These are phyloP conservation scores for Osmerus mordax DNA, from an alignment of 2,113 vertebrate genomes.

Conservation along the genomic window DNA sequence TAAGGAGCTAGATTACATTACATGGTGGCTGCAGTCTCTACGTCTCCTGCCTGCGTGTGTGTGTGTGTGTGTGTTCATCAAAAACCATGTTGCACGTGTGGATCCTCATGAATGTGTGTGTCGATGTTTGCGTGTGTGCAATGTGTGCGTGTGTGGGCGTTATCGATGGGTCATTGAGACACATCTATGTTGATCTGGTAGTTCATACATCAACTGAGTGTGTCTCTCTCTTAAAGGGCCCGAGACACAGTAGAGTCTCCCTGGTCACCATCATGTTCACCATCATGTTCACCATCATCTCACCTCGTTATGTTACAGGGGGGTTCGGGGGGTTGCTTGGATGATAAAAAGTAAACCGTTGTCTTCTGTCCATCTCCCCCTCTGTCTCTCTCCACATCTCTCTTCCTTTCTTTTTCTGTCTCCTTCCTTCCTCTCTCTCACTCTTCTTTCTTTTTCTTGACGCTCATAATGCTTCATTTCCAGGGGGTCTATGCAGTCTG, in stretches of 20 bases:
- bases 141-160: neutral
- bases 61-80: neutral
- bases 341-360: too few relatives aligned
- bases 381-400: neutral
- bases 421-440: neutral
- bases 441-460: neutral
- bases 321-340: too few relatives aligned
- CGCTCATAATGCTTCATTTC: neutral
- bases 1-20: conserved; percentile 60
- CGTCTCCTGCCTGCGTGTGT: conserved; percentile 35
- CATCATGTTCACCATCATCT: too few relatives aligned
- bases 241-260: too few relatives aligned
- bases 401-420: neutral
- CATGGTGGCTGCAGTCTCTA: conserved; percentile 53
- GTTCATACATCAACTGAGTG: too few relatives aligned
- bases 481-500: conserved; percentile 2
- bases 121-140: conserved; percentile 12
- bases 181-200: neutral
- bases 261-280: too few relatives aligned
- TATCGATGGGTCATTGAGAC: neutral
- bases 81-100: too few relatives aligned
- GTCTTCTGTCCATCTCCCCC: neutral
- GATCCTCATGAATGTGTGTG: neutral
- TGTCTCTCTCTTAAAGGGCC: neutral
- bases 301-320: too few relatives aligned